Evolutionary conservation across 2,888 invertebrate species (phyloP), one percentile per base, ranked within the genome.

Genomic region (Cyrtodaria siliqua): DNA sequence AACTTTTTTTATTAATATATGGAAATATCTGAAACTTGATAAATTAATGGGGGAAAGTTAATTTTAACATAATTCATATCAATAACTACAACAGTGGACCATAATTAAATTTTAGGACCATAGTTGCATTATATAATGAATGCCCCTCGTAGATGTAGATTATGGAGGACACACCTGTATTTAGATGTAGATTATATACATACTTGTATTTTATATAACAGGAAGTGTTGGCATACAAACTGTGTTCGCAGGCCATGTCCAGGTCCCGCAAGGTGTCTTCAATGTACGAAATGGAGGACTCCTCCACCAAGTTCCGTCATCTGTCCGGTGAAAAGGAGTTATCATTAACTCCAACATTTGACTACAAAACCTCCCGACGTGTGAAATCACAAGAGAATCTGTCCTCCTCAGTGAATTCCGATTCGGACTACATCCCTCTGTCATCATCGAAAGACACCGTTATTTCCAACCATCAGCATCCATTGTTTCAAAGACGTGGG

Each of bases 331-430:
- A 83, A 53, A 59, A 44, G 18, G 77, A 83, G 18, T 27, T 59
- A 16, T 62, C 73, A 9, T 52, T 42, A 1, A 59, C 59, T 8
- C 55, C 68, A 16, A 50, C 50, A 38, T 61, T 57, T 4, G 79
- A 75, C 16, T 33, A 53, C 8, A 64, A 52, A 1, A 44, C 83
- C 8, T 62, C 86, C 6, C 49, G 83, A 2, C 74, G 83, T 61
- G 83, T 85, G 1, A 86, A 83, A 75, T 87, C 88, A 1, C 85
- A 88, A 62, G 88, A 88, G 68, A 85, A 87, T 53, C 55, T 88
- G 1, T 73, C 78, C 3, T 67, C 80, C 1, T 71, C 75, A 9
- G 27, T 70, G 27, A 61, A 47, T 18, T 76, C 80, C 12, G 80
- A 76, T 18, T 6, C 56, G 4, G 73, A 76, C 27, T 76, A 73